Base-by-base conservation (phyloP, 2,113 vertebrate genomes). In the Hypocryptadius cinnamomeus region DNA sequence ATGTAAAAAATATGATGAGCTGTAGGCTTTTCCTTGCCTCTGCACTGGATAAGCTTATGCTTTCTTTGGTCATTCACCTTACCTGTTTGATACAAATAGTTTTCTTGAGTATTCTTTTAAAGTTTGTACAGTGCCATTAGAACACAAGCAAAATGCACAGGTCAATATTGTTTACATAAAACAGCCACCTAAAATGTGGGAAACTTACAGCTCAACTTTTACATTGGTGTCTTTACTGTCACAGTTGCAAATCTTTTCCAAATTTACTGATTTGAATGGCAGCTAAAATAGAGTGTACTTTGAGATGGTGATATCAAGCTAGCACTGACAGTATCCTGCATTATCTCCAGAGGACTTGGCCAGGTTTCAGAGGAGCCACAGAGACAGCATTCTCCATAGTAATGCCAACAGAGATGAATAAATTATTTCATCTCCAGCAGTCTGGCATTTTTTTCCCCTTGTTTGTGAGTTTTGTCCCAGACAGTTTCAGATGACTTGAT, bases 381-480 rank as follows among this genome's bases (percentile, higher is more conserved):
- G 73, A 79, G 77, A 85, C 45, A 81, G 42, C 35, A 15, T 95
- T 92, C 89, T 90, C 63, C 54, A 10, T 60, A 65, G 54, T 69
- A 79, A 66, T 85, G 70, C 79, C 76, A 65, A 27, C 60, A 51
- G 63, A 92, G 81, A 92, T 85, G 30, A 84, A 87, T 93, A 85
- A 92, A 87, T 85, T 42, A 87, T 85, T 96, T 91, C 39, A 87
- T 91, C 70, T 87, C 59, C 51, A 85, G 59, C 87, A 93, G 74
- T 63, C 94, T 94, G 87, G 78, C 79, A 31, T 57, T 89, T 85
- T 88, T 48, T 33, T 37, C 35, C 60, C 60, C 77, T 77, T 89
- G 27, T 57, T 93, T 77, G 15, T 39, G 53, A 81, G 51, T 78
- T 94, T 94, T 86, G 60, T 87, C 66, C 89, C 80, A 95, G 78